These are phyloP conservation scores for Pangasius mekongensis DNA, from an alignment of 2,797 vertebrate genomes.

Conservation along the genomic window DNA sequence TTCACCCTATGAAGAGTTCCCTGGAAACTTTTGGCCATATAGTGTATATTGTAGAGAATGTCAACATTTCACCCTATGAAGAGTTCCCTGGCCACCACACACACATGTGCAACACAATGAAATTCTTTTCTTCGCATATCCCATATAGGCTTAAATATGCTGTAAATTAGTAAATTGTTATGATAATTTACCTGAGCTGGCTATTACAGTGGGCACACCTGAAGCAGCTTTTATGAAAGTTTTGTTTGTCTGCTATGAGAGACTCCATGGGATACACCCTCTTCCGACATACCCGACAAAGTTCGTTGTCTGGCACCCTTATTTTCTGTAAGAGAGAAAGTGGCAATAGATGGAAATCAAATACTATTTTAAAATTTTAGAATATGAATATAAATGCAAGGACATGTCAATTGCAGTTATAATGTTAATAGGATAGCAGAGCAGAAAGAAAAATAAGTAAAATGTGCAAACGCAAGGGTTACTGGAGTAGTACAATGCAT, in stretches of 20 bases:
- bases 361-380: constrained; percentile 25
- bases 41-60: not conserved
- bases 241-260: constrained; percentile 91
- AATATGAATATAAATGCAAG: not conserved
- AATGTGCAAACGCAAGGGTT: not conserved
- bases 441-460: not conserved
- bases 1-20: no score
- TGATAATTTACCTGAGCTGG: constrained; percentile 85
- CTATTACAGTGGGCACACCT: constrained; percentile 90
- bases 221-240: constrained; percentile 97
- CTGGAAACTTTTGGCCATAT: not conserved
- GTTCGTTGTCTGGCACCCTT: constrained; percentile 89
- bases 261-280: constrained; percentile 97
- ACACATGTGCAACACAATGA: not conserved
- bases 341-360: constrained; percentile 37
- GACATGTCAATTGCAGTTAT: not conserved
- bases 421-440: constrained; percentile 8
- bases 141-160: not conserved
- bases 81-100: not conserved
- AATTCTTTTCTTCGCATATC: not conserved
- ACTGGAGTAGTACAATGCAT: not conserved
- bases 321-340: constrained; percentile 79
- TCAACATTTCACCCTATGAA: not conserved
- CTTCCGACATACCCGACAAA: constrained; percentile 89
- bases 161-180: not conserved